Conservation (phyloP, 2,888 invertebrate species). For the Biston betularia region DNA sequence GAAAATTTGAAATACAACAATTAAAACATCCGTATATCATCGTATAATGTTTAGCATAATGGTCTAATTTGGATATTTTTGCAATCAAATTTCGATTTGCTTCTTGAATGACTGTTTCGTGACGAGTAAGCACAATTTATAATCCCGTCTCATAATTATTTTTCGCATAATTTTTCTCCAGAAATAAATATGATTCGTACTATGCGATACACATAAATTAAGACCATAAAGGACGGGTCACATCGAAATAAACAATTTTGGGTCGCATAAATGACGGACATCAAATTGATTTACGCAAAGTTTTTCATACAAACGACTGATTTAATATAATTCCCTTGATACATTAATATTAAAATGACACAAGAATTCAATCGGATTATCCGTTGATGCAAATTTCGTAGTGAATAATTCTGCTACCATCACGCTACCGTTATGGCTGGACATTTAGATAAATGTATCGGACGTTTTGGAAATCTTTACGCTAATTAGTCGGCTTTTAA, state of each 20-base stretch:
- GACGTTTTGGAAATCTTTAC: slow-evolving; percentile 31
- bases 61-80: slow-evolving; percentile 5
- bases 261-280: slow-evolving; percentile 37
- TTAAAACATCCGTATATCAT: slow-evolving; percentile 3
- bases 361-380: slow-evolving; percentile 42
- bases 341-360: slow-evolving; percentile 46
- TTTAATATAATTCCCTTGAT: slow-evolving; percentile 45
- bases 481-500: slow-evolving; percentile 38
- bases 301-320: slow-evolving; percentile 45
- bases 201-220: slow-evolving; percentile 30
- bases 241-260: slow-evolving; percentile 28
- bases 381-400: slow-evolving; percentile 42
- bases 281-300: slow-evolving; percentile 41
- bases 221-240: slow-evolving; percentile 30
- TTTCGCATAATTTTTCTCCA: slow-evolving; percentile 10
- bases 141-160: slow-evolving; percentile 9
- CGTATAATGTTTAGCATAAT: slow-evolving; percentile 2
- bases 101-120: slow-evolving; percentile 2
- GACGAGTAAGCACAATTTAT: slow-evolving; percentile 8
- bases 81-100: slow-evolving; percentile 3
- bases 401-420: slow-evolving; percentile 40
- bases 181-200: slow-evolving; percentile 20
- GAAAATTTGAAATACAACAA: slow-evolving; percentile 6
- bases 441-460: slow-evolving; percentile 36
- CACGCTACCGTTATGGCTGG: slow-evolving; percentile 48